These are phyloP conservation scores for Cyprinodon brontotheroides DNA, from an alignment of 2,113 vertebrate genomes.

Conservation along the genomic window DNA sequence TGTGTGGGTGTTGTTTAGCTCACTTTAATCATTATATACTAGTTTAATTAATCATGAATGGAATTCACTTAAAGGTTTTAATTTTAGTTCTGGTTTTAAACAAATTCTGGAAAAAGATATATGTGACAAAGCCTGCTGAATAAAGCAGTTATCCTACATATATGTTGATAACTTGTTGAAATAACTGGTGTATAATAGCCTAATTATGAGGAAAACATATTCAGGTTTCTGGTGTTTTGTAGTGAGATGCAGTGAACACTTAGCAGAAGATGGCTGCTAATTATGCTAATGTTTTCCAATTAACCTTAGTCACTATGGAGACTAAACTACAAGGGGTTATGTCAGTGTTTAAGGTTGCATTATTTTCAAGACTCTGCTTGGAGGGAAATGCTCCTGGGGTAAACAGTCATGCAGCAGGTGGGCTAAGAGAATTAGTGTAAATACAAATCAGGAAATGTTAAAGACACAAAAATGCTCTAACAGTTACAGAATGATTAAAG, in stretches of 20 bases:
- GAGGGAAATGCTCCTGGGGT: constrained; percentile 22
- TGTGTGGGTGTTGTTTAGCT: neutral
- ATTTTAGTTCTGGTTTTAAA: neutral
- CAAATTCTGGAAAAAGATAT: no score
- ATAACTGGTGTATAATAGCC: neutral
- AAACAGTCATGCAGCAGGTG: constrained; percentile 35
- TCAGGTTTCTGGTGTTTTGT: neutral
- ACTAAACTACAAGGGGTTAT: constrained; percentile 58
- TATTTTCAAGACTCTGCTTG: constrained; percentile 12
- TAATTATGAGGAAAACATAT: neutral
- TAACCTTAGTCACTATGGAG: constrained; percentile 62
- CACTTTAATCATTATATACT: neutral
- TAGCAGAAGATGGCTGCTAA: constrained; percentile 53
- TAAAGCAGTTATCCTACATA: neutral
- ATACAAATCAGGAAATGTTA: neutral
- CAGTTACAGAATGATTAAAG: constrained; percentile 1
- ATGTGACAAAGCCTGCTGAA: neutral
- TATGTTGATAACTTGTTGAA: neutral
- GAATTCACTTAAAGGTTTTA: neutral
- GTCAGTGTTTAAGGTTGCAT: constrained; percentile 4
- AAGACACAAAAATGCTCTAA: constrained; percentile 1
- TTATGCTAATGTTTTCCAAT: constrained; percentile 64
- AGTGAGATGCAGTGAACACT: constrained; percentile 24
- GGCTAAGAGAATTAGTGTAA: constrained; percentile 1
- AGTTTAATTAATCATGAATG: neutral